These are phyloP conservation scores for Colletes collaris DNA, from an alignment of 2,888 invertebrate species.

Conservation along the genomic window DNA sequence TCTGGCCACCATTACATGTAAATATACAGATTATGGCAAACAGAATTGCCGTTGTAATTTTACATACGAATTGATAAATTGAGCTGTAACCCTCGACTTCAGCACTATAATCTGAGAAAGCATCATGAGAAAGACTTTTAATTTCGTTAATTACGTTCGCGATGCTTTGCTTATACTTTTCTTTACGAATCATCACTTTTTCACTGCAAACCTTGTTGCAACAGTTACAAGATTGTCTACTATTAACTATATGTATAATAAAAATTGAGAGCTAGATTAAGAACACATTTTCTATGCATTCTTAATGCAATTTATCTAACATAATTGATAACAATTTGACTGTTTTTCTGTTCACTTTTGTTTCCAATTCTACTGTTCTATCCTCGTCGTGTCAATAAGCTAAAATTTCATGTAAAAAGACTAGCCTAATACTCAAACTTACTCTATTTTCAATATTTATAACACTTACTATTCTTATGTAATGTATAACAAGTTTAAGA, in stretches of 20 bases:
- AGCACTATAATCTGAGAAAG: too few species aligned
- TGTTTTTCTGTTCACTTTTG: constrained; percentile 7
- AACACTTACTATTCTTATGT: constrained; percentile 34
- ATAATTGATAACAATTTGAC: constrained; percentile 36
- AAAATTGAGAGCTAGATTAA: constrained; percentile 28
- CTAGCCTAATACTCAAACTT: constrained; percentile 64
- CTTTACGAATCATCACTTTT: constrained; percentile 10
- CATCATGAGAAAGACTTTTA: background rate
- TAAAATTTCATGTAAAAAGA: constrained; percentile 70
- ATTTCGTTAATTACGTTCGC: too few species aligned
- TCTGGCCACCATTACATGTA: too few species aligned
- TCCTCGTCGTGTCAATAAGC: constrained; percentile 23
- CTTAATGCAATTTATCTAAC: constrained; percentile 40
- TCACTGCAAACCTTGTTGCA: constrained; percentile 5
- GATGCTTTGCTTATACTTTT: too few species aligned
- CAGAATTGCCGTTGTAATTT: too few species aligned
- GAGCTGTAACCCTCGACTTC: too few species aligned
- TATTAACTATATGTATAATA: constrained; percentile 5
- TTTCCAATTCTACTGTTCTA: background rate
- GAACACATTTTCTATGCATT: constrained; percentile 30
- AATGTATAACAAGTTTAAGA: constrained; percentile 31
- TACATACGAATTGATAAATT: too few species aligned
- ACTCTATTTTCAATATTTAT: constrained; percentile 42
- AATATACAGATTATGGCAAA: too few species aligned
- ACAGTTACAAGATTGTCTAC: constrained; percentile 20